Evolutionary conservation across 2,797 vertebrate genomes (phyloP), one percentile per base, ranked within the genome.

Genomic region (Chiroxiphia lanceolata): DNA sequence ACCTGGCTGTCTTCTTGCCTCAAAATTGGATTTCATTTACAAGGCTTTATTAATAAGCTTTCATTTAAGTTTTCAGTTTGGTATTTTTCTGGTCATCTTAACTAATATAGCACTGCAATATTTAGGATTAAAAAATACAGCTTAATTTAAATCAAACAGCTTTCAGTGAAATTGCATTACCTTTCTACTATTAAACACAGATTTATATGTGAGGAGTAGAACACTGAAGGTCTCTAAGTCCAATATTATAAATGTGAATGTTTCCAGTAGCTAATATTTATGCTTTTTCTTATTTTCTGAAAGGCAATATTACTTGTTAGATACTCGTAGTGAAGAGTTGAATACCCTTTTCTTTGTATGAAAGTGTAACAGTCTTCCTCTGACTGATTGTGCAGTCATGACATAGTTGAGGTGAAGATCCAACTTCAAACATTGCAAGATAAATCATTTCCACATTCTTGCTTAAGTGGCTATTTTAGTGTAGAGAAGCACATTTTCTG

Each of bases 391-490:
- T 96, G 93, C 96, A 80, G 97, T 97, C 96, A 96, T 93, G 95
- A 98, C 98, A 97, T 90, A 97, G 96, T 97, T 85, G 87, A 98
- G 97, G 97, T 96, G 95, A 93, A 88, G 98, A 96, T 94, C 89
- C 98, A 97, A 97, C 98, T 98, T 96, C 92, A 98, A 94, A 84
- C 96, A 97, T 90, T 97, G 97, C 97, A 98, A 99, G 98, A 99
- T 99, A 98, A 98, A 99, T 99, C 98, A 98, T 98, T 96, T 97
- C 97, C 96, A 97, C 98, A 98, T 98, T 99, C 98, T 98, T 98
- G 98, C 98, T 98, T 98, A 98, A 99, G 98, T 98, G 98, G 98
- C 98, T 98, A 95, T 99, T 99, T 99, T 98, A 98, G 98, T 98
- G 97, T 96, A 91, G 96, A 92, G 97, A 98, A 98, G 98, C 98